phyloP scores from a whole-genome alignment of 2,888 invertebrate species.

The Scaeva pyrastri region DNA sequence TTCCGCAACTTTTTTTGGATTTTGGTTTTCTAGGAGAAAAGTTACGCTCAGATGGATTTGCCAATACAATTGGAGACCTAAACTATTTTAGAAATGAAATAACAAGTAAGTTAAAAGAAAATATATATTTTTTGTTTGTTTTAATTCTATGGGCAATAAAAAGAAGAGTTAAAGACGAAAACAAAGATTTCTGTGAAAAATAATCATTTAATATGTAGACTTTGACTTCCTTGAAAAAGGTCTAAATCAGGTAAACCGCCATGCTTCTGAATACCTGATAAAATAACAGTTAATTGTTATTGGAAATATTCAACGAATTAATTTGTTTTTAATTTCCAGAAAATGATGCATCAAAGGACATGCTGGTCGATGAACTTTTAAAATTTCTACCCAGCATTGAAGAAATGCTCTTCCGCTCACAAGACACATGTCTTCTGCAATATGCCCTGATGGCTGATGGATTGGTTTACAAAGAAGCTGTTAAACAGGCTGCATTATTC shows the following conservation, averaged over 20 bases:
- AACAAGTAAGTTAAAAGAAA: slow-evolving; percentile 75
- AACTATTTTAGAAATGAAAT: slow-evolving; percentile 79
- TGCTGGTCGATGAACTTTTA: slow-evolving; percentile 78
- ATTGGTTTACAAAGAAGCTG: slow-evolving; percentile 80
- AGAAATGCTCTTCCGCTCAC: slow-evolving; percentile 81
- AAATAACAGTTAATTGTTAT: too few species aligned
- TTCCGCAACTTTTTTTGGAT: slow-evolving; percentile 81
- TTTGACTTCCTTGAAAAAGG: too few species aligned
- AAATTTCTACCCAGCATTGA: slow-evolving; percentile 82
- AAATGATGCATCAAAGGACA: slow-evolving; percentile 73
- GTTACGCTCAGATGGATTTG: slow-evolving; percentile 80
- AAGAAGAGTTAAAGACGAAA: too few species aligned
- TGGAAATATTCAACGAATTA: too few species aligned
- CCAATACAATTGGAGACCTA: slow-evolving; percentile 81
- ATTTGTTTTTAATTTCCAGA: slow-evolving; percentile 74
- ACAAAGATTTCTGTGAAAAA: too few species aligned
- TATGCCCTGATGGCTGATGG: slow-evolving; percentile 81
- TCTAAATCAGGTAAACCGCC: too few species aligned
- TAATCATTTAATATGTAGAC: too few species aligned
- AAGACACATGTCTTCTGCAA: slow-evolving; percentile 80
- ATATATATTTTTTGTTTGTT: background rate
- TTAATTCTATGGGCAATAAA: background rate
- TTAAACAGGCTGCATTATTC: slow-evolving; percentile 80
- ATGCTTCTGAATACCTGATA: too few species aligned
- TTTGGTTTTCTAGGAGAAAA: slow-evolving; percentile 84